Evolutionary conservation across 2,797 vertebrate genomes (phyloP), one percentile per base, ranked within the genome.

Genomic region (Fistularia tabacaria): DNA sequence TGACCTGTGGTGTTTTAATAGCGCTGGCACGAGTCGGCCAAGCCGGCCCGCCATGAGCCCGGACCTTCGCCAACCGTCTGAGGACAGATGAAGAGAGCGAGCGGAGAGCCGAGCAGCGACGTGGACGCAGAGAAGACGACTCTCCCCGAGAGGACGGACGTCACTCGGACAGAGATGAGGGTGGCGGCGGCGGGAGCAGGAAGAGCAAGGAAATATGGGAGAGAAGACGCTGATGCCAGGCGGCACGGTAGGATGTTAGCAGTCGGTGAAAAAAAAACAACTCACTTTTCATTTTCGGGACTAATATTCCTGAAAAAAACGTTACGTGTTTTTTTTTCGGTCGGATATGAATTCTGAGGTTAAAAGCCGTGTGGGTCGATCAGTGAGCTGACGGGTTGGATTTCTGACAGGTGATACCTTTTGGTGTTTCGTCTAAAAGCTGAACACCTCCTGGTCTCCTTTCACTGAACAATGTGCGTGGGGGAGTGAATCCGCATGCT

Each of bases 101-200:
- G 74, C 77, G 66, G 64, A 63, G 71, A 68, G 66, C 64, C 46
- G 67, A 76, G 64, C 10, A 54, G 69, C 69, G 75, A 81, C 81
- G 79, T 65, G 80, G 73, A 78, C 70, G 73, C 74, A 69, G 51
- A 49, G 36, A 83, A 79, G 80, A 83, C 79, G 79, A 83, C 74
- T 60, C 51, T 61, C 46, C 66, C 46, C 12, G 37, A 74, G 59
- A 59, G 56, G 64, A 78, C 64, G 65, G 77, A 71, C 72, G 79
- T 78, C 71, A 68, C 62, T 83, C 77, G 70, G 10, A 77, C 59
- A 57, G 38, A 53, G 62, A 74, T 39, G 73, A 57, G 64, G 52
- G 46, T 12, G 53, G 64, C 70, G 69, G 69, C 62, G 65, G 58
- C 41, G 58, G 43, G 61, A 51, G 57, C 36, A 40, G 44, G 59